Percentiles rank a stretch among this genome's conserved stretches.
Conservation (phyloP, 2,113 vertebrate species). For the Barbus barbus region DNA sequence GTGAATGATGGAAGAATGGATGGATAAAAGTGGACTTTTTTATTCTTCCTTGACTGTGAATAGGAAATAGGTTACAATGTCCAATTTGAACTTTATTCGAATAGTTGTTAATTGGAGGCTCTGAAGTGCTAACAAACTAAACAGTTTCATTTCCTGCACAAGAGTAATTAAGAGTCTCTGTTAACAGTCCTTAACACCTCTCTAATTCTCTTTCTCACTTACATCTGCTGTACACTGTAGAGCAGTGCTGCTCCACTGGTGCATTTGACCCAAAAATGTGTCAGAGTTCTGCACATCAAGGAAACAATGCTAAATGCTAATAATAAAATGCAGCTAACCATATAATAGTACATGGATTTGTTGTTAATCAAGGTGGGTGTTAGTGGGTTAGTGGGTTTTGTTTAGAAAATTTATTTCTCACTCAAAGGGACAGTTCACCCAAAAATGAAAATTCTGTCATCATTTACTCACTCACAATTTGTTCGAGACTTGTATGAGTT, state of each 20-base stretch:
- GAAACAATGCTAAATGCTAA: neutral
- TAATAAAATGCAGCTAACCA: neutral
- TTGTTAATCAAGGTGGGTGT: neutral
- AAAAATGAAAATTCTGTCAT: too few relatives aligned
- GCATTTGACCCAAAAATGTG: neutral
- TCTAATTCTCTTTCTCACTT: slow-evolving; percentile 31
- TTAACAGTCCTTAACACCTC: slow-evolving; percentile 4
- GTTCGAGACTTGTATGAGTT: too few relatives aligned
- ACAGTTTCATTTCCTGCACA: slow-evolving; percentile 4
- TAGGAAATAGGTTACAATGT: neutral
- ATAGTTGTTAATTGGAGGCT: neutral
- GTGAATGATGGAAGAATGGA: neutral
- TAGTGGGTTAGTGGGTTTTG: too few relatives aligned
- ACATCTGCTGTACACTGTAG: neutral
- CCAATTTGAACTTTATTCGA: neutral
- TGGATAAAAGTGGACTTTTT: neutral
- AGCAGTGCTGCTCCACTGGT: neutral
- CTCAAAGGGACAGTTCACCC: too few relatives aligned
- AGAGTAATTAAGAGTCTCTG: neutral
- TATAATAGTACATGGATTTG: neutral
- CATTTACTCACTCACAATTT: too few relatives aligned
- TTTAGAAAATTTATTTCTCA: neutral
- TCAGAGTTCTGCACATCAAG: neutral
- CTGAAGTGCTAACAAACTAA: neutral
- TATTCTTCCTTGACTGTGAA: neutral